Evolutionary conservation across 2,113 vertebrate species (phyloP), one percentile per base, ranked within the genome.

Genomic region (Isurus oxyrinchus): DNA sequence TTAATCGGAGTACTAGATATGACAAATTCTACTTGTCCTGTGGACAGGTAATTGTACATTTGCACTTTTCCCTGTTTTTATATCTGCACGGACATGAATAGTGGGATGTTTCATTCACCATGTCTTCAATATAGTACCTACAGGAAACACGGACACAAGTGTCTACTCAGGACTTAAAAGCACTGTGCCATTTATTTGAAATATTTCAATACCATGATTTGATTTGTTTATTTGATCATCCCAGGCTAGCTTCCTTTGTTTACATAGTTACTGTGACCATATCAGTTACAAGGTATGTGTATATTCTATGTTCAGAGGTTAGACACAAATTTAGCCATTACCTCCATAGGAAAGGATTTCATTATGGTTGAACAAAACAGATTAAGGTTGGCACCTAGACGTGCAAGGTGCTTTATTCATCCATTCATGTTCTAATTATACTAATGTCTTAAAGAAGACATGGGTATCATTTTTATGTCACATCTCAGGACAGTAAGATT

Each of bases 91-190:
- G 67, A 95, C 66, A 95, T 49, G 66, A 69, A 95, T 91, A 91
- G 5, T n/a, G 88, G 53, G 88, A 35, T 59, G 25, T 87, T 87
- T 53, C 40, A 2, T 21, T 87, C 84, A 87, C 84, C 49, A 5
- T 95, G 67, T 55, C 40, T 23, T 69, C 94, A 53, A 72, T 95
- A 95, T 23, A 55, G 10, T 72, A 95, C 66, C 66, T 72, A 72
- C 94, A 95, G 66, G 49, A 95, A 95, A 53, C 44, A 53, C 88
- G 8, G 67, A 95, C 67, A 44, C 31, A 10, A 94, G 40, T 69
- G 40, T 69, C 94, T 95, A 95, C 94, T 95, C 94, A 95, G 94
- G 94, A 55, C 94, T 35, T 95, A 55, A 35, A 72, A 95, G 31
- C 88, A 95, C 94, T 95, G 94, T 72, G 67, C 94, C 94, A 95